Conservation (phyloP, 2,113 vertebrate species). For the Thermophis baileyi region DNA sequence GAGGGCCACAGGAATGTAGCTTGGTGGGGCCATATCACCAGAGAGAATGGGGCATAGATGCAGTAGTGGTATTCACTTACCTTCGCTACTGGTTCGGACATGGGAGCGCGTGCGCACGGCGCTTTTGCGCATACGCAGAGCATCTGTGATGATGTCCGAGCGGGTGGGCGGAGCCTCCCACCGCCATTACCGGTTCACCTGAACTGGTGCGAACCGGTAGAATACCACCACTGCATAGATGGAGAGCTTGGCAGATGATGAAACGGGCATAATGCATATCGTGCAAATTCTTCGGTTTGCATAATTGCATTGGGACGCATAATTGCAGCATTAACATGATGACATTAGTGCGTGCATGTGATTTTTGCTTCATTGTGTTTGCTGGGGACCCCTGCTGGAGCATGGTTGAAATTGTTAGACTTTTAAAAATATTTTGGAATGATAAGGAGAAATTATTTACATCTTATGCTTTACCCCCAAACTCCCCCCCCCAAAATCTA, state of each 20-base stretch:
- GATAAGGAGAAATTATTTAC: background rate
- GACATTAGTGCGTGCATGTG: background rate
- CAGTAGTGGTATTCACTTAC: too few species aligned
- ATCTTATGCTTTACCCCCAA: background rate
- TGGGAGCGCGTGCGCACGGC: too few species aligned
- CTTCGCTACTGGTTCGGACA: too few species aligned
- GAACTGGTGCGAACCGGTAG: too few species aligned
- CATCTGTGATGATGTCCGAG: too few species aligned
- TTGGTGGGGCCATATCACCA: background rate
- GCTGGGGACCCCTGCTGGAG: background rate
- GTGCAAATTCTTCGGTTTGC: background rate
- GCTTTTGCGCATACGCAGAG: too few species aligned
- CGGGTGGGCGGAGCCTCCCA: too few species aligned
- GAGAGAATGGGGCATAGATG: background rate
- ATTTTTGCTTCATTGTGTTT: background rate
- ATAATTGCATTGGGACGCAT: background rate
- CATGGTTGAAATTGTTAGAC: background rate
- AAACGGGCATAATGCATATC: background rate
- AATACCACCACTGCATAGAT: too few species aligned
- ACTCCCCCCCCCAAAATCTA: background rate
- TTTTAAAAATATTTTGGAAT: background rate
- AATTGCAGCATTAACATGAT: background rate
- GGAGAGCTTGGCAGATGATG: background rate
- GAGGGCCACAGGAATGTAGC: background rate
- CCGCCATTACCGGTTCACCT: too few species aligned